Conservation (phyloP, 2,113 vertebrate genomes). For the Nyctereutes procyonoides region DNA sequence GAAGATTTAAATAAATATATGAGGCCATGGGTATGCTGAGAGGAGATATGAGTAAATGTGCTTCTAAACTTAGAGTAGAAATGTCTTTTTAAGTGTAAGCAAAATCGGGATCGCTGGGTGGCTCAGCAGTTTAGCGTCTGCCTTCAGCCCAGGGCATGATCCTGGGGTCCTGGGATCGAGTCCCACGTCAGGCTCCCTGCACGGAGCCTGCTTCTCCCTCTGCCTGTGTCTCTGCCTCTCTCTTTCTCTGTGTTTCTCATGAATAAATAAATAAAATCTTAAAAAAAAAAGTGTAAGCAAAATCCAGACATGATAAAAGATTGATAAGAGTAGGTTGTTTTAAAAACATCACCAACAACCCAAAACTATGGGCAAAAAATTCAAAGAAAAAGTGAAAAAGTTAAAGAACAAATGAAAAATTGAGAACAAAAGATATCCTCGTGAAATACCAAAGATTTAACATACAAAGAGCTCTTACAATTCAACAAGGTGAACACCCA, state of each 20-base stretch:
- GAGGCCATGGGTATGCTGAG: neutral
- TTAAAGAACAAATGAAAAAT: neutral
- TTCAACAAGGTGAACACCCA: neutral
- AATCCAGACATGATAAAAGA: neutral
- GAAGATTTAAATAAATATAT: neutral
- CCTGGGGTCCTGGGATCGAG: too few relatives aligned
- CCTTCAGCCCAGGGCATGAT: too few relatives aligned
- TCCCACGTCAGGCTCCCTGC: too few relatives aligned
- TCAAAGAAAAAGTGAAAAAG: neutral
- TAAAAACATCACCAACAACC: neutral
- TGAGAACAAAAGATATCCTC: neutral
- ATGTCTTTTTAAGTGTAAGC: slow-evolving; percentile 24
- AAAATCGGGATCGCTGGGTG: neutral
- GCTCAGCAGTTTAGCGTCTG: too few relatives aligned
- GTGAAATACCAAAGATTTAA: neutral
- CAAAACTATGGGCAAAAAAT: neutral
- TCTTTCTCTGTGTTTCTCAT: too few relatives aligned
- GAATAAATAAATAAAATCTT: too few relatives aligned
- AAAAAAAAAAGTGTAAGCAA: neutral
- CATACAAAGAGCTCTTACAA: neutral
- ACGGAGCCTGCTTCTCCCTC: too few relatives aligned
- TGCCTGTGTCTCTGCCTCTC: too few relatives aligned
- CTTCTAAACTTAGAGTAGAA: slow-evolving; percentile 2
- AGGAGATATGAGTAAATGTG: neutral
- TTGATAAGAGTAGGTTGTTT: neutral